Evolutionary conservation across 2,888 invertebrate genomes (phyloP).

Genomic region (Acleris cristana): DNA sequence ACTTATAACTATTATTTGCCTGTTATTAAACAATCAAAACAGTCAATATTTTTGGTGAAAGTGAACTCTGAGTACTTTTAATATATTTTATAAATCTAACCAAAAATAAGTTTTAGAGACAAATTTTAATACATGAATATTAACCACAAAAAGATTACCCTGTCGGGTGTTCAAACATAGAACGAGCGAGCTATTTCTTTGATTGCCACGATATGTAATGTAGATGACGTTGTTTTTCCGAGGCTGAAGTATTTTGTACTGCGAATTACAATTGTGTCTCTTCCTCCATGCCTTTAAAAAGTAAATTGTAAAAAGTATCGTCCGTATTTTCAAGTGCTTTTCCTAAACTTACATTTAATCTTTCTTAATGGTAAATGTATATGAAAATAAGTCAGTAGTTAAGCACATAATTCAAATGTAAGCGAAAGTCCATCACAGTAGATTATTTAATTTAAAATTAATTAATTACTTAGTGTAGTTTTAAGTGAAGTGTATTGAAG

Average conservation of each 20-base stretch:
- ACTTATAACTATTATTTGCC: background rate
- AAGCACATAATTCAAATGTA: slow-evolving; percentile 51
- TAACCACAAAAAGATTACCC: too few relatives aligned
- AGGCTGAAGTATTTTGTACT: background rate
- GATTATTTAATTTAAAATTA: slow-evolving; percentile 55
- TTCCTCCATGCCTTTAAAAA: slow-evolving; percentile 22
- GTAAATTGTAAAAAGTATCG: slow-evolving; percentile 43
- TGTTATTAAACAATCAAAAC: background rate
- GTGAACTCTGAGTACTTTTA: too few relatives aligned
- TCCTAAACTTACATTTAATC: slow-evolving; percentile 39
- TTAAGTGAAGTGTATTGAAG: slow-evolving; percentile 44
- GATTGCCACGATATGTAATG: background rate
- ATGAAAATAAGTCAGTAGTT: slow-evolving; percentile 52
- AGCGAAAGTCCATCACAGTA: slow-evolving; percentile 66
- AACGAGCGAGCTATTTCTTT: background rate
- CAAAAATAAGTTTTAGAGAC: too few relatives aligned
- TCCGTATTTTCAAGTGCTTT: slow-evolving; percentile 57
- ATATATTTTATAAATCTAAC: too few relatives aligned
- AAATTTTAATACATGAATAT: too few relatives aligned
- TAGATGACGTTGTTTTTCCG: background rate
- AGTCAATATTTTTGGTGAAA: too few relatives aligned
- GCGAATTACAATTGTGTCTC: background rate
- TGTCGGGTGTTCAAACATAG: background rate
- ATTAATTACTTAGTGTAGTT: slow-evolving; percentile 49
- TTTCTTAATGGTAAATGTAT: slow-evolving; percentile 37